Percentiles rank a stretch among this genome's conserved stretches.
These are phyloP conservation scores for Rhynchopsitta pachyrhyncha DNA, from an alignment of 2,113 vertebrate species.

Conservation along the genomic window DNA sequence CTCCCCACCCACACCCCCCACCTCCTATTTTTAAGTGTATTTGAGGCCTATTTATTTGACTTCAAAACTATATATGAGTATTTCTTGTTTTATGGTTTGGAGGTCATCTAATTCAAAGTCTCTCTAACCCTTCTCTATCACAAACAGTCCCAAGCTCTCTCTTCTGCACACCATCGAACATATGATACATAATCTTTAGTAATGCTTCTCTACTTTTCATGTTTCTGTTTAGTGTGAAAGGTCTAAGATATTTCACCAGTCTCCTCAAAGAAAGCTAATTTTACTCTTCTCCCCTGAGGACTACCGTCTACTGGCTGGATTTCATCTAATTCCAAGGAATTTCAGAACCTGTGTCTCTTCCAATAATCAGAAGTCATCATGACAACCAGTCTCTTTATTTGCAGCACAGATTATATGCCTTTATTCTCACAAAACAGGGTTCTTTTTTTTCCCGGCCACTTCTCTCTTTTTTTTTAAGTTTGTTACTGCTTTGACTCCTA, in stretches of 20 bases:
- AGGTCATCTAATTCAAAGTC: background rate
- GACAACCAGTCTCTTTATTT: background rate
- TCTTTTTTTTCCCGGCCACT: background rate
- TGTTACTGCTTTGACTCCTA: background rate
- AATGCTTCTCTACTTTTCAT: background rate
- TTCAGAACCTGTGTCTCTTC: accelerated
- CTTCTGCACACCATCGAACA: background rate
- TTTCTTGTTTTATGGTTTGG: background rate
- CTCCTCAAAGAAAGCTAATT: background rate
- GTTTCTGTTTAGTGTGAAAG: background rate
- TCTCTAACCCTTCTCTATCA: background rate
- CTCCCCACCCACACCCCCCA: too few species aligned
- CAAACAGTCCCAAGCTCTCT: background rate
- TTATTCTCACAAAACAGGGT: background rate
- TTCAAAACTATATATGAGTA: background rate
- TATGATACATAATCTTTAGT: background rate
- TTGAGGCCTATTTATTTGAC: background rate
- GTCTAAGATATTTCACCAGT: background rate
- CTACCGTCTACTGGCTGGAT: background rate
- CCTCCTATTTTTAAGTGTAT: background rate
- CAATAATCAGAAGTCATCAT: background rate
- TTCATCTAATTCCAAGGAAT: background rate
- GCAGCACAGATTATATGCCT: background rate
- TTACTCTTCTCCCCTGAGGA: background rate
- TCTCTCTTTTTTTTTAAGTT: background rate